Conservation (phyloP, 1,140 invertebrate genomes). For the Holotrichia oblita region DNA sequence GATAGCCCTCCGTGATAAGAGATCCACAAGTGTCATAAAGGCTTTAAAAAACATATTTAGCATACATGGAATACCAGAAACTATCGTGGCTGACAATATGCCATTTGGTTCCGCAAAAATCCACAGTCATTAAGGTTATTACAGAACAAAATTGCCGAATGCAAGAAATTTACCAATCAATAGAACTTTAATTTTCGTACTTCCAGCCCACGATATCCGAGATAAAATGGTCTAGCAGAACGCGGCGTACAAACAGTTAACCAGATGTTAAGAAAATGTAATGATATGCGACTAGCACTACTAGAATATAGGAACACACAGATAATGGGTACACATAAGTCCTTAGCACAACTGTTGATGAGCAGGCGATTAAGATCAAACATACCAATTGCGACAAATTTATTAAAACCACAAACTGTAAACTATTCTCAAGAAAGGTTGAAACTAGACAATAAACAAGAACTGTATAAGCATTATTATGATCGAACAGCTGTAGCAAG, state of each 20-base stretch:
- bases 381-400: background rate
- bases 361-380: background rate
- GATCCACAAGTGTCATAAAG: background rate
- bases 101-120: background rate
- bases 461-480: background rate
- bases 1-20: background rate
- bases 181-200: background rate
- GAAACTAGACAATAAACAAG: background rate
- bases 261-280: conserved; percentile 3
- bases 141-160: no score
- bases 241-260: background rate
- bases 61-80: conserved; percentile 18
- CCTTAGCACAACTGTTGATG: background rate
- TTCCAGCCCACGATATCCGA: conserved; percentile 17
- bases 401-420: background rate
- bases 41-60: background rate
- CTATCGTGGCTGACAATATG: conserved; percentile 14
- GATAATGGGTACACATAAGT: background rate
- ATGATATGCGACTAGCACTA: background rate
- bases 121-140: no score
- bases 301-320: conserved; percentile 18
- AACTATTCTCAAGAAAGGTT: background rate
- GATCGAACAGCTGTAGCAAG: background rate
- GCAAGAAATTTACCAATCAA: conserved; percentile 10
- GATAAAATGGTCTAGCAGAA: conserved; percentile 5